Evolutionary conservation across 1,140 invertebrate genomes (phyloP).

Genomic region (Drosophila arizonae): DNA sequence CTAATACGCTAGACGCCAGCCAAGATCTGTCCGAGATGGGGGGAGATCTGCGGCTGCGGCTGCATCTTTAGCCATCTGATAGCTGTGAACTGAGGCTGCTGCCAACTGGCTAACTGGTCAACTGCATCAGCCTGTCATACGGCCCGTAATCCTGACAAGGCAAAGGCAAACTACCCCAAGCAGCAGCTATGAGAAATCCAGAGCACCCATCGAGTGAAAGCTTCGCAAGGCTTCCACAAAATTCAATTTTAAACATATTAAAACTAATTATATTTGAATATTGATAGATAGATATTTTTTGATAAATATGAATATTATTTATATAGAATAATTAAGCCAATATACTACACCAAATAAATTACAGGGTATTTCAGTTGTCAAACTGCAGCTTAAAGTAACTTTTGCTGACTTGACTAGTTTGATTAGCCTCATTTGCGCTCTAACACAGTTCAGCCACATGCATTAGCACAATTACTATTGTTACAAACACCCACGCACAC

Average conservation of each 20-base stretch:
- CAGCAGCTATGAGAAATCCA: not conserved
- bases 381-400: not conserved
- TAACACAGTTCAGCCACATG: slow-evolving; percentile 19
- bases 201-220: not conserved
- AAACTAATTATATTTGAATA: too few relatives aligned
- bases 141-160: slow-evolving; percentile 32
- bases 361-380: not conserved
- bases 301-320: too few relatives aligned
- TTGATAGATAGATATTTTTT: too few relatives aligned
- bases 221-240: too few relatives aligned
- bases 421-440: slow-evolving; percentile 12
- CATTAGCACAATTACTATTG: slow-evolving; percentile 50
- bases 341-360: not conserved
- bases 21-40: slow-evolving; percentile 4
- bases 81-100: slow-evolving; percentile 28
- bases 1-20: slow-evolving; percentile 43
- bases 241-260: too few relatives aligned
- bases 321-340: too few relatives aligned
- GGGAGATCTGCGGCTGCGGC: slow-evolving; percentile 7
- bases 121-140: slow-evolving; percentile 20
- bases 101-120: slow-evolving; percentile 32
- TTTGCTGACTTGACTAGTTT: slow-evolving; percentile 1
- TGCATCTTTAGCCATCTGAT: slow-evolving; percentile 42
- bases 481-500: slow-evolving; percentile 9
- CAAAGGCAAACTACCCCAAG: slow-evolving; percentile 7